Conservation (phyloP, 2,888 invertebrate species). For the Alloplasta piceator region DNA sequence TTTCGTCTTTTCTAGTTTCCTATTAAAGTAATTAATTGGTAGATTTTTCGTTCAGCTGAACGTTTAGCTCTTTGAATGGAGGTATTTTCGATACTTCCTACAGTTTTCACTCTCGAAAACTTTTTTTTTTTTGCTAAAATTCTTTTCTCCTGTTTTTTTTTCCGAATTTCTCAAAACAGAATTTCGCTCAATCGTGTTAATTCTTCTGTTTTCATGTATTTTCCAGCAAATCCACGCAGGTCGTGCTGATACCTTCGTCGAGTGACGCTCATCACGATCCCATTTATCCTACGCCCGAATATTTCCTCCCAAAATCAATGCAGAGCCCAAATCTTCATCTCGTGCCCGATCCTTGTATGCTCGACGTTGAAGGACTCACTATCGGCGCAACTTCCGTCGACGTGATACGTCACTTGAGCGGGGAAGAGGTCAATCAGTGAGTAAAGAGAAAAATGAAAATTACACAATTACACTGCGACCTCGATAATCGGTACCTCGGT, state of each 20-base stretch:
- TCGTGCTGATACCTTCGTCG: conserved; percentile 90
- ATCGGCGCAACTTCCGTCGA: conserved; percentile 93
- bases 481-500: no score
- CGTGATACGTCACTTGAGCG: conserved; percentile 91
- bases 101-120: no score
- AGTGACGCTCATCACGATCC: conserved; percentile 91
- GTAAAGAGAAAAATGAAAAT: conserved; percentile 67
- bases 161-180: not conserved
- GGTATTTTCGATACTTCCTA: no score
- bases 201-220: conserved; percentile 11
- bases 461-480: no score
- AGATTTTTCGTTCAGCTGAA: no score
- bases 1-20: no score
- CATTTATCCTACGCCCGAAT: conserved; percentile 94
- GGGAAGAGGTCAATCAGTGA: conserved; percentile 91
- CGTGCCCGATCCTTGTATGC: conserved; percentile 92
- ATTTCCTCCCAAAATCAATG: conserved; percentile 83
- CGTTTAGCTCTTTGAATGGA: no score
- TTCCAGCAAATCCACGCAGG: conserved; percentile 87
- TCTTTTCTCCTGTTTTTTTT: conserved; percentile 15
- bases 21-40: no score
- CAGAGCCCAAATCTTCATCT: conserved; percentile 87
- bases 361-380: conserved; percentile 90
- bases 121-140: no score
- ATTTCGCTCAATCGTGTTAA: no score